phyloP scores from a whole-genome alignment of 2,113 vertebrate species.

The Platichthys flesus region DNA sequence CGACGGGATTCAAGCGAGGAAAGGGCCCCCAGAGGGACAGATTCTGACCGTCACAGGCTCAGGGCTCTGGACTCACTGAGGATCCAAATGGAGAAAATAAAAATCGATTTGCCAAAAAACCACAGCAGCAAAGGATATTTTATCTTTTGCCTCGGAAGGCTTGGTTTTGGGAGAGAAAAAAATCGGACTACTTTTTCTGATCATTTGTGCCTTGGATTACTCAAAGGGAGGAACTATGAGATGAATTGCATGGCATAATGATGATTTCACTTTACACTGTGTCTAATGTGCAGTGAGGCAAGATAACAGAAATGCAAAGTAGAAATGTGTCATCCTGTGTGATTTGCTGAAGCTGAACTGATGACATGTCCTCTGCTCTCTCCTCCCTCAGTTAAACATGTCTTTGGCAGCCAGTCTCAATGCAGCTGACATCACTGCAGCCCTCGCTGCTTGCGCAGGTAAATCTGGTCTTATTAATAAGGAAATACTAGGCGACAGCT shows the following conservation, averaged over 20 bases:
- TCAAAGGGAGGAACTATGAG: slow-evolving; percentile 40
- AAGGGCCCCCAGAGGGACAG: slow-evolving; percentile 31
- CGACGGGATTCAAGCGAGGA: slow-evolving; percentile 53
- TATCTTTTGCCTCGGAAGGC: slow-evolving; percentile 55
- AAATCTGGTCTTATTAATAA: slow-evolving; percentile 12
- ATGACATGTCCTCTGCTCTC: slow-evolving; percentile 60
- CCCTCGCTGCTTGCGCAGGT: slow-evolving; percentile 84
- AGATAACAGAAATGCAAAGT: slow-evolving; percentile 3
- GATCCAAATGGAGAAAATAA: slow-evolving; percentile 54
- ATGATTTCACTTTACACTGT: slow-evolving; percentile 30
- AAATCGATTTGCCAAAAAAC: slow-evolving; percentile 29
- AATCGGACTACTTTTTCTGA: slow-evolving; percentile 70
- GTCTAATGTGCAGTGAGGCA: background rate
- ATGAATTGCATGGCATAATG: slow-evolving; percentile 35
- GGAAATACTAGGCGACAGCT: background rate
- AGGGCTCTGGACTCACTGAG: slow-evolving; percentile 61
- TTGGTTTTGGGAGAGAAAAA: slow-evolving; percentile 52
- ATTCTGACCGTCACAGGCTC: slow-evolving; percentile 44
- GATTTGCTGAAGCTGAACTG: slow-evolving; percentile 29
- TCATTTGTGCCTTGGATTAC: slow-evolving; percentile 60
- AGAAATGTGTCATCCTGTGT: slow-evolving; percentile 19
- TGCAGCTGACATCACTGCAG: slow-evolving; percentile 85
- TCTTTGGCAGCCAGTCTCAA: slow-evolving; percentile 72
- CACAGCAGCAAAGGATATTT: slow-evolving; percentile 68
- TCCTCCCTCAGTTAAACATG: slow-evolving; percentile 76